Base-by-base conservation (phyloP, 2,797 vertebrate species). In the Enteromius trimaculatus region DNA sequence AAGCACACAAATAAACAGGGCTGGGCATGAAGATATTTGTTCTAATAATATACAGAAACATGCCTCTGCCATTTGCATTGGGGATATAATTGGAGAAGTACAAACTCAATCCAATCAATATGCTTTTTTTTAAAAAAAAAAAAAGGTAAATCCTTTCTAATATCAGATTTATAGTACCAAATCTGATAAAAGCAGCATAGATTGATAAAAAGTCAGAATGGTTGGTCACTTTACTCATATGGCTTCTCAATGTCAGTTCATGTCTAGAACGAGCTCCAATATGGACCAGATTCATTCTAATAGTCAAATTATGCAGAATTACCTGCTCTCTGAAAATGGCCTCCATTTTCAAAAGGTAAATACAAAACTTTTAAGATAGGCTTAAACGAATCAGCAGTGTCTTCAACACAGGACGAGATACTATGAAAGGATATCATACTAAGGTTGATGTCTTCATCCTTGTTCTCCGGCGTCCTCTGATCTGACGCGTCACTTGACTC, bases 1-100 rank as follows among this genome's bases (percentile, higher is more conserved):
- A 88, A 85, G 88, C 90, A 92, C 84, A 93, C 87, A 92, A 88
- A 92, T 92, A 62, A 62, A 8, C 37, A 77, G 37, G 14, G 13
- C 17, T n/a, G 49, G 29, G 31, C 53, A 75, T 37, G 21, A 31
- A 75, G 8, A 77, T 29, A 23, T 37, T 17, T 16, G 10, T 51
- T 72, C 26, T 11, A 51, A 51, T 51, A 11, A 19, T 29, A 70
- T 70, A 29, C 4, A 71, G 1, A 29, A 10, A 29, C 17, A 49
- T 49, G 17, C 14, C 7, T 47, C 7, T 29, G 23, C 2, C 9
- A 72, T 51, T 72, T 51, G 26, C 70, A 31, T 6, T 19, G 29
- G 9, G 44, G 0, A 19, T 26, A 71, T 49, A 26, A 19, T 29
- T 71, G 49, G 0, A 49, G 16, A 17, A 47, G 8, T 5, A 71